Percentiles rank a stretch among this genome's conserved stretches.
These are phyloP conservation scores for Hymenopus coronatus DNA, from an alignment of 2,888 invertebrate genomes.

Conservation along the genomic window DNA sequence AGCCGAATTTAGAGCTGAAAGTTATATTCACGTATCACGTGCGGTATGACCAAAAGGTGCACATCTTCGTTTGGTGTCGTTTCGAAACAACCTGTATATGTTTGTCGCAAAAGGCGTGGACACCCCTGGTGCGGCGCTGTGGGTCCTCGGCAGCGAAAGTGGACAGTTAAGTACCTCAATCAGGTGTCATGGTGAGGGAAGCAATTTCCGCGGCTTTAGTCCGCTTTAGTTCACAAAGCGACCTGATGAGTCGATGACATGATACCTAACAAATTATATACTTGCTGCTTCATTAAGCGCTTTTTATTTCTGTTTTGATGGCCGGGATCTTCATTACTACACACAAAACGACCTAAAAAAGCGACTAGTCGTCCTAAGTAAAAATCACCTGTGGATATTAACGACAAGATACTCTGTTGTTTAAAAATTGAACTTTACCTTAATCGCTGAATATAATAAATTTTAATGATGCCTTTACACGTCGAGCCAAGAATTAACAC, in stretches of 20 bases:
- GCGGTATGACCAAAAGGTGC: no score
- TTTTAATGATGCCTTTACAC: neutral
- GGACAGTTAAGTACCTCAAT: constrained; percentile 25
- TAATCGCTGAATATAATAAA: neutral
- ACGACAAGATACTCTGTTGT: neutral
- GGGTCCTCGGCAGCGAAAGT: neutral
- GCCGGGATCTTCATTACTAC: neutral
- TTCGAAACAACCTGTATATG: no score
- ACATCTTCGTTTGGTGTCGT: no score
- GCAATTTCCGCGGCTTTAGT: neutral
- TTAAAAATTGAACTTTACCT: neutral
- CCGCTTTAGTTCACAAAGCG: neutral
- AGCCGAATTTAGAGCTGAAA: no score
- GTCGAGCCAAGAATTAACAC: neutral
- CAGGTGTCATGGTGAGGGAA: constrained; percentile 21
- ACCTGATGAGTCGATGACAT: neutral
- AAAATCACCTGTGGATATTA: neutral
- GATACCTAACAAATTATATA: neutral
- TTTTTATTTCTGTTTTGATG: no score
- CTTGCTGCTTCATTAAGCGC: neutral
- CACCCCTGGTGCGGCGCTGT: neutral
- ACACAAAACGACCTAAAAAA: neutral
- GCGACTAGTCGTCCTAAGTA: neutral
- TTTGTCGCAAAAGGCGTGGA: neutral
- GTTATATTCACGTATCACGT: no score